Evolutionary conservation across 2,113 vertebrate genomes (phyloP).

Genomic region (Pipa parva): DNA sequence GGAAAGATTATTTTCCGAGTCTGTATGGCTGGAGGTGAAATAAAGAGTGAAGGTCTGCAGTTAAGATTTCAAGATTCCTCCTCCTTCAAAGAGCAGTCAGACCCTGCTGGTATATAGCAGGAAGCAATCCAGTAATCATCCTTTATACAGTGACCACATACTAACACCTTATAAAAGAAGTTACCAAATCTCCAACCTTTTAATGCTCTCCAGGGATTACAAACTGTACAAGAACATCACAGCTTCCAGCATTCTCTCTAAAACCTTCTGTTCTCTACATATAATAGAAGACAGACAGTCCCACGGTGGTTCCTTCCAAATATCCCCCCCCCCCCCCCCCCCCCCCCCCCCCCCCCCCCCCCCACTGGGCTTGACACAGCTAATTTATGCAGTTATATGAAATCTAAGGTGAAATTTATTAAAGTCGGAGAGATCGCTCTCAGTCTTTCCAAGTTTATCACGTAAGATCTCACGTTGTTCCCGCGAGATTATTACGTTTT

Average conservation of each 20-base stretch:
- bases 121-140: slow-evolving; percentile 63
- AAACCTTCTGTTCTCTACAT: not conserved
- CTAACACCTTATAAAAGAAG: slow-evolving; percentile 48
- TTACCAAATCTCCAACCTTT: slow-evolving; percentile 33
- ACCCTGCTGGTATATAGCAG: slow-evolving; percentile 59
- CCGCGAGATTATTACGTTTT: no score
- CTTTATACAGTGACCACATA: slow-evolving; percentile 43
- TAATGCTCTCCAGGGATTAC: slow-evolving; percentile 21
- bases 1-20: not conserved
- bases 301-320: not conserved
- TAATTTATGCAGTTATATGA: no score
- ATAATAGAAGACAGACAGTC: not conserved
- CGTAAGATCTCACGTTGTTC: no score
- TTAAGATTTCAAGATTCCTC: not conserved
- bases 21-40: not conserved
- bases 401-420: no score
- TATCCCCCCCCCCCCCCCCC: not conserved
- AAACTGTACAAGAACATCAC: slow-evolving; percentile 15
- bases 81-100: slow-evolving; percentile 20
- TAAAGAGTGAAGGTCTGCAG: not conserved
- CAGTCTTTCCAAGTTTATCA: no score
- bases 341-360: no score
- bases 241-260: not conserved
- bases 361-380: no score
- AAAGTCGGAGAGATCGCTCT: no score